Evolutionary conservation across 2,888 invertebrate genomes (phyloP), one percentile per base, ranked within the genome.

Genomic region (Leucozona laternaria): DNA sequence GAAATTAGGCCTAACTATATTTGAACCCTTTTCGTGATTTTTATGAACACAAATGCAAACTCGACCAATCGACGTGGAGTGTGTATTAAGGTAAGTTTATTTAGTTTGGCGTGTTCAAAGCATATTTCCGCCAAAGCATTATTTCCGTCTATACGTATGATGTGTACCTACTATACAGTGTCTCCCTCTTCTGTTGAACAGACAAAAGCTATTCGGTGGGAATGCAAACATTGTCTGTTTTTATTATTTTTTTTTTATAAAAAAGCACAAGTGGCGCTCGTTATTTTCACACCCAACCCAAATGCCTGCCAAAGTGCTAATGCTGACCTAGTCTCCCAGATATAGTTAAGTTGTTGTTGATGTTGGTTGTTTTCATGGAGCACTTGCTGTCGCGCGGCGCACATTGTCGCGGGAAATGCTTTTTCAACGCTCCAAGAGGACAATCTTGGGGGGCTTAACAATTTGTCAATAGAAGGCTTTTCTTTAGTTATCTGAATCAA

Each of bases 261-360:
- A 53, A 68, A 55, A 68, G 28, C 48, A 81, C 66, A 78, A 82
- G 78, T 82, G 82, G 72, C 22, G 28, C 34, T 72, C 43, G 20
- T 53, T 72, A 40, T 83, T 75, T 64, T 79, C 83, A 79, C 83
- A 53, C 53, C 68, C 37, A 53, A 83, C 75, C 70, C 53, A 75
- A 73, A 60, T 83, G 68, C 55, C 73, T 60, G 60, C 11, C 28
- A 37, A 37, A 28, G 20, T 34, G 22, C 8, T 73, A 73, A 25
- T 31, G 28, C 8, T 79, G 83, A 73, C 83, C 83, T 83, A 83
- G 73, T 83, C 79, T 55, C 73, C 79, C 64, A 75, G 45, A 70
- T 79, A 68, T 53, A 5, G 28, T 5, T n/a, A n/a, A 31, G 31
- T n/a, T 71, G 50, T 37, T 25, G 57, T 34, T 20, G n/a, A n/a